phyloP scores from a whole-genome alignment of 2,797 vertebrate species.

The Pelodytes ibericus region DNA sequence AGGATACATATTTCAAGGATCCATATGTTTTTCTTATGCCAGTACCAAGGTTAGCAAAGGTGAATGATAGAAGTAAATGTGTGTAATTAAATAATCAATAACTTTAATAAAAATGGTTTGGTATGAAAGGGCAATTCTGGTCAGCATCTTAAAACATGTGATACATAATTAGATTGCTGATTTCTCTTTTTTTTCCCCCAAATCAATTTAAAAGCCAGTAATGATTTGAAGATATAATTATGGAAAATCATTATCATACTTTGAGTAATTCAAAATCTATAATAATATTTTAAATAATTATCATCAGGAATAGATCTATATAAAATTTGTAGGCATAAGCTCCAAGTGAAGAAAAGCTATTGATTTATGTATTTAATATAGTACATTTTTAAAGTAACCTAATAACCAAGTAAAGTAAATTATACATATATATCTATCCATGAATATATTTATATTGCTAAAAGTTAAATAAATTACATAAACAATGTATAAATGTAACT shows the following conservation, averaged over 20 bases:
- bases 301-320: background rate
- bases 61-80: too few species aligned
- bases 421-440: too few species aligned
- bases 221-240: slow-evolving; percentile 6
- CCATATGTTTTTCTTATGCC: too few species aligned
- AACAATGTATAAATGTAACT: too few species aligned
- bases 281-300: slow-evolving; percentile 4
- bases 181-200: background rate
- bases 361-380: background rate
- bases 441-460: too few species aligned
- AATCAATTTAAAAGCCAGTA: slow-evolving; percentile 4
- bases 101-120: background rate
- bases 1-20: too few species aligned
- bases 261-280: slow-evolving; percentile 3
- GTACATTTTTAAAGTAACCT: too few species aligned
- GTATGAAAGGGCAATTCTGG: background rate
- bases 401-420: too few species aligned
- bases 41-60: too few species aligned
- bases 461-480: too few species aligned
- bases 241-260: background rate
- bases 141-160: background rate
- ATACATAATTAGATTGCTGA: background rate
- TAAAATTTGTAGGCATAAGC: background rate
- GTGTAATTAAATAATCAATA: too few species aligned
- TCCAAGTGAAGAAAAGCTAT: background rate